Conservation (phyloP, 1,140 invertebrate genomes). For the Trichonephila clavata region DNA sequence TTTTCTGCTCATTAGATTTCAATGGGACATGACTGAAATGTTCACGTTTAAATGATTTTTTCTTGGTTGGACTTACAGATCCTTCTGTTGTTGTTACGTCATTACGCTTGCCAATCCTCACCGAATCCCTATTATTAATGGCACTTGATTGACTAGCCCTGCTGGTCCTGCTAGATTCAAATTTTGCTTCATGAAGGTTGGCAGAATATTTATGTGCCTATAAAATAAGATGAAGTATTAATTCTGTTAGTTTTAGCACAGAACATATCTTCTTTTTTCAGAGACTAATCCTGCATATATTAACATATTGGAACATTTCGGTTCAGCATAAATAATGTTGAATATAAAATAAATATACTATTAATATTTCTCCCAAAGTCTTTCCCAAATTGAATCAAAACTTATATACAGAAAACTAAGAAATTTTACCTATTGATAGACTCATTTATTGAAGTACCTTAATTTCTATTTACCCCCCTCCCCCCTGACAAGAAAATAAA, state of each 20-base stretch:
- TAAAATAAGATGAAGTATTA: not conserved
- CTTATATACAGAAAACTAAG: too few relatives aligned
- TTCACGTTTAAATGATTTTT: not conserved
- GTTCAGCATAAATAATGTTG: too few relatives aligned
- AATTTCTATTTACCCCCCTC: too few relatives aligned
- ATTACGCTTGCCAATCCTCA: not conserved
- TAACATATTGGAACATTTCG: too few relatives aligned
- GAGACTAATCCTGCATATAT: too few relatives aligned
- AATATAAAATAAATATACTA: too few relatives aligned
- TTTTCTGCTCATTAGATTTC: not conserved
- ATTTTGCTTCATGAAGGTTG: not conserved
- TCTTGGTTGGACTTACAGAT: not conserved
- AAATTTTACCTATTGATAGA: too few relatives aligned
- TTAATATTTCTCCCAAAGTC: too few relatives aligned
- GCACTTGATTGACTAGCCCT: conserved; percentile 17
- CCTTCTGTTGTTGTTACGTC: not conserved
- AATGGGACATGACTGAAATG: not conserved
- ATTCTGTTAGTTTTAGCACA: not conserved
- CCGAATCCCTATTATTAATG: not conserved
- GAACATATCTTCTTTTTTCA: not conserved
- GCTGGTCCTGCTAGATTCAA: not conserved
- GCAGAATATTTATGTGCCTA: not conserved
- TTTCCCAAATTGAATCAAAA: too few relatives aligned
- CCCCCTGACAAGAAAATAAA: too few relatives aligned
- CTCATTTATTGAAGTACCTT: too few relatives aligned